These are phyloP conservation scores for Augiades crinisus DNA, from an alignment of 2,888 invertebrate genomes.

Conservation along the genomic window DNA sequence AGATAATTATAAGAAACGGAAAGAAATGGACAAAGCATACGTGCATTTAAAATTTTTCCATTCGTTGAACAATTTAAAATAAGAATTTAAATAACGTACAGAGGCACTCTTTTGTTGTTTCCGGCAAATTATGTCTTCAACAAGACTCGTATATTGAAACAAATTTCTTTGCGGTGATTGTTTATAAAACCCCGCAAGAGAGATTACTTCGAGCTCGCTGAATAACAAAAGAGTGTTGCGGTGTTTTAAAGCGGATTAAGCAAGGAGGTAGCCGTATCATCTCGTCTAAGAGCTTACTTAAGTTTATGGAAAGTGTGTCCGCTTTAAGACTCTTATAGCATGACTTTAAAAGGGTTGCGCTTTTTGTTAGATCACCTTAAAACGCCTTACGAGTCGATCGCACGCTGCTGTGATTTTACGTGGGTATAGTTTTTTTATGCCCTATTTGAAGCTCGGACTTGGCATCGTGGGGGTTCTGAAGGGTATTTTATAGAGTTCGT, in stretches of 20 bases:
- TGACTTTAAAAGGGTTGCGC: slow-evolving; percentile 77
- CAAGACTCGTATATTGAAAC: slow-evolving; percentile 48
- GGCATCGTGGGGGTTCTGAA: slow-evolving; percentile 70
- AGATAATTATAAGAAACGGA: not conserved
- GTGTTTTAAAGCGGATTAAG: slow-evolving; percentile 71
- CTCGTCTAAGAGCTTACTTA: slow-evolving; percentile 72
- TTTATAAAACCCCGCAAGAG: slow-evolving; percentile 62
- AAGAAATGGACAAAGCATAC: slow-evolving; percentile 10
- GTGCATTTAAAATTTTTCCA: slow-evolving; percentile 16
- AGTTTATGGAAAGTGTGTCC: slow-evolving; percentile 75
- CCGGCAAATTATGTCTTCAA: slow-evolving; percentile 57
- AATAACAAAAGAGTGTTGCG: slow-evolving; percentile 72
- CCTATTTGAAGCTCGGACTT: slow-evolving; percentile 46
- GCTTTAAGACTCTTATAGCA: slow-evolving; percentile 69
- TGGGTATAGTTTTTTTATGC: slow-evolving; percentile 57
- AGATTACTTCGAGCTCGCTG: slow-evolving; percentile 65
- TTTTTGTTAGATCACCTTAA: slow-evolving; percentile 74
- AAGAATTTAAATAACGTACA: slow-evolving; percentile 32
- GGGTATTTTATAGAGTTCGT: slow-evolving; percentile 51
- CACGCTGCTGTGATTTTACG: slow-evolving; percentile 59
- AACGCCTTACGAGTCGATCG: slow-evolving; percentile 59
- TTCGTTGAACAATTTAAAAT: slow-evolving; percentile 27
- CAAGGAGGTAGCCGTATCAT: slow-evolving; percentile 73
- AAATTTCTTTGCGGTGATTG: slow-evolving; percentile 65
- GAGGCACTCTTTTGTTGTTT: slow-evolving; percentile 47